Conservation (phyloP, 2,113 vertebrate genomes). For the Hydrolagus affinis region DNA sequence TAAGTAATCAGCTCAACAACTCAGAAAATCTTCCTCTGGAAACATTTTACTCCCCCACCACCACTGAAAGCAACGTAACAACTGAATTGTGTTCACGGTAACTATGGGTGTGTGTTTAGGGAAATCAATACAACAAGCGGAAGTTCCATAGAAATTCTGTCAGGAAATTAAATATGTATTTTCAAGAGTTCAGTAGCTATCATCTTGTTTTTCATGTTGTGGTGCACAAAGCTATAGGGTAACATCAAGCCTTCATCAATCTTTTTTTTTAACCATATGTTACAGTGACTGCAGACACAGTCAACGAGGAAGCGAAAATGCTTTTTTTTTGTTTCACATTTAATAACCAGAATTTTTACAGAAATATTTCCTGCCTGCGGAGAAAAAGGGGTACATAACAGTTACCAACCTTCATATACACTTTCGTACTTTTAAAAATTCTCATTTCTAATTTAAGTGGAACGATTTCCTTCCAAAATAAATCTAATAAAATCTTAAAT, state of each 20-base stretch:
- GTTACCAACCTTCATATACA: no score
- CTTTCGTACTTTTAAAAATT: neutral
- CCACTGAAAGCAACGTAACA: neutral
- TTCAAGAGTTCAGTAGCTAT: no score
- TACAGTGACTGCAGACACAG: no score
- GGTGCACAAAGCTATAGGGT: no score
- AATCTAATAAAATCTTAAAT: neutral
- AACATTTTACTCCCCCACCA: neutral
- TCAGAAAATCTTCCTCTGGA: neutral
- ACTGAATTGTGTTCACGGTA: neutral
- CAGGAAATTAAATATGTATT: no score
- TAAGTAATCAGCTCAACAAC: neutral
- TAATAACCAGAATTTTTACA: no score
- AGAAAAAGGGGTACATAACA: neutral
- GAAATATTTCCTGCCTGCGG: neutral
- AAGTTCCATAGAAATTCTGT: neutral
- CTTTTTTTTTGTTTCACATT: no score
- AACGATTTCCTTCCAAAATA: neutral
- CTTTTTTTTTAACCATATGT: no score
- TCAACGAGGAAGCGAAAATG: no score
- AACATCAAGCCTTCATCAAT: no score
- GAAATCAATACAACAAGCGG: neutral
- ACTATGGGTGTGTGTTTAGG: neutral
- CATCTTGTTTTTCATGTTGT: no score
- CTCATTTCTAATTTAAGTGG: conserved; percentile 8